Conservation (phyloP, 2,113 vertebrate species). For the Henicopernis longicauda region DNA sequence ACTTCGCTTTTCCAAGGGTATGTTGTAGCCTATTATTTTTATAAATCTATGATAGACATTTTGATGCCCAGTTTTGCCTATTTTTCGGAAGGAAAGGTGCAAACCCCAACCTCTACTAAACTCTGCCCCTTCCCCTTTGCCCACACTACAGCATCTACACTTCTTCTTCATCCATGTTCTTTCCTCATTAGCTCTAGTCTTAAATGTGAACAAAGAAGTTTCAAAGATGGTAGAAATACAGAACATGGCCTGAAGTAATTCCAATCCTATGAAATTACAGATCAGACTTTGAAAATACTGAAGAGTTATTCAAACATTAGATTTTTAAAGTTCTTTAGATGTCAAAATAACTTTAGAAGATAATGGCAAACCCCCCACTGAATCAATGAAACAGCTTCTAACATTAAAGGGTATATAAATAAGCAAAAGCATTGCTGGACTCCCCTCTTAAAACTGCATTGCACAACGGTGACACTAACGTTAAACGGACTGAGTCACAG, state of each 20-base stretch:
- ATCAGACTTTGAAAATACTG: not conserved
- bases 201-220: not conserved
- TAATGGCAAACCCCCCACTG: not conserved
- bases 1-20: not conserved
- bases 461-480: not conserved
- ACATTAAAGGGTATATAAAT: not conserved
- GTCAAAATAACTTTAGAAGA: not conserved
- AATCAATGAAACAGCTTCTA: not conserved
- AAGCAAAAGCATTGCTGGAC: not conserved
- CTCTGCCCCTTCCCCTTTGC: not conserved
- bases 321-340: not conserved
- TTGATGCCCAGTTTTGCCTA: not conserved
- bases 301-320: not conserved
- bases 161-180: not conserved
- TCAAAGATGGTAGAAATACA: not conserved
- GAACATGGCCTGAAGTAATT: not conserved
- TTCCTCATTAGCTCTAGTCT: not conserved
- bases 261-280: not conserved
- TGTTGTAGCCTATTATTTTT: not conserved
- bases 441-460: not conserved
- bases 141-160: not conserved
- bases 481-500: not conserved
- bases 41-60: not conserved
- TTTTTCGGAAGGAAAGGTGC: not conserved
- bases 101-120: not conserved